Evolutionary conservation across 2,888 invertebrate genomes (phyloP), one percentile per base, ranked within the genome.

Genomic region (Drosophila fungiperda): DNA sequence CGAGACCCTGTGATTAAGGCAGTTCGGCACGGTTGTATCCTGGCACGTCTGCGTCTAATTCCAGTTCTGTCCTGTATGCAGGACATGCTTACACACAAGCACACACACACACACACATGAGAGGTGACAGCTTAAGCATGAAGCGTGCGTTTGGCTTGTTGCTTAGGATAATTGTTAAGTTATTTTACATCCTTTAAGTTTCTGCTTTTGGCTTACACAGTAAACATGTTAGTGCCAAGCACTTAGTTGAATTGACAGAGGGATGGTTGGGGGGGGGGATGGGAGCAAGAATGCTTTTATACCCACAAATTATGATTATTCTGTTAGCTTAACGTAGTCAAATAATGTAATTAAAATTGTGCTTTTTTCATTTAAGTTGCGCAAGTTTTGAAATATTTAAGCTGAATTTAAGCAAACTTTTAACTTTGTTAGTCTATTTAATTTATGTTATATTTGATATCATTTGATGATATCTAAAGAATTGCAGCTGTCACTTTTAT

Each of bases 121-220:
- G 23, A 35, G 63, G 58, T 67, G 36, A 59, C 57, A 66, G 68
- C 55, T 81, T 77, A 80, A 67, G 69, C 57, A 53, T 53, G 68
- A 68, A 67, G 69, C 81, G 80, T 80, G 83, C 69, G 80, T 38
- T 69, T 67, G 57, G 40, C 68, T 48, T 54, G 67, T 71, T 77
- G 64, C 40, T 61, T 50, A 38, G 83, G 81, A 83, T 81, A 83
- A 76, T 72, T 69, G 77, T 58, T 60, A 59, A 73, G 68, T 67
- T 63, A 59, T 36, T 61, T 45, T 53, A 50, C 62, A 55, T 72
- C 55, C 50, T 49, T 38, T 50, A 7, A 35, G 23, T 38, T 50
- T 40, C 26, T 38, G 53, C 33, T 40, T 17, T 49, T 53, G 53
- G 54, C 29, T 40, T 58, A 50, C 49, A 60, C 50, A 35, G 64